Evolutionary conservation across 1,140 invertebrate species (phyloP), one percentile per base, ranked within the genome.

Genomic region (Cyphomyrmex costatus): DNA sequence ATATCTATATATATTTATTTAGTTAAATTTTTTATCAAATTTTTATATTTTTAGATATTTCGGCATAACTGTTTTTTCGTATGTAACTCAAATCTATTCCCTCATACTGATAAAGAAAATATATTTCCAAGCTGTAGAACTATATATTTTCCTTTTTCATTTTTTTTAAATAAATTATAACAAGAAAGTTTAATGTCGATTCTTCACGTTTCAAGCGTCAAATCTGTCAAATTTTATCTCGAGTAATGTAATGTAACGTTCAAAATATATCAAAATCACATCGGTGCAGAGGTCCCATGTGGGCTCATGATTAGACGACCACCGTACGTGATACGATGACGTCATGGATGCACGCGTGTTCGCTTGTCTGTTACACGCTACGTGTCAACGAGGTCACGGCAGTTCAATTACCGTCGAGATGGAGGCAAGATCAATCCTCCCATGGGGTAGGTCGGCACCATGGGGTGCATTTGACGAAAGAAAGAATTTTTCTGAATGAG

Each of bases 331-430:
- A 60, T 24, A 82, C 24, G 53, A 6, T 82, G 53, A 73, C 19
- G 66, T 82, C 79, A 82, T 19, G 21, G 68, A 73, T 73, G 24
- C 12, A 49, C 73, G 66, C 12, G 49, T 73, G 7, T 51, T 33
- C 24, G 42, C 53, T 36, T 24, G 30, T 49, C 65, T 56, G 85
- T 80, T 87, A 68, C 76, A 87, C 58, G 21, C 70, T 60, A 82
- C 46, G n/a, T 61, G 33, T 71, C 68, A 88, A 88, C 36, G 77
- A 33, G 76, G 85, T 88, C 87, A 63, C 49, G 66, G 58, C 77
- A 66, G 30, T 70, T 83, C 78, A 80, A 76, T 88, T 83, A 84
- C n/a, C 49, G 46, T 58, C 78, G 30, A 74, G 60, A 68, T 73
- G 7, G 42, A 58, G 30, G n/a, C 42, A 10, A 83, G 61, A 76